These are phyloP conservation scores for Blastobasis adustella DNA, from an alignment of 2,888 invertebrate species.

Conservation along the genomic window DNA sequence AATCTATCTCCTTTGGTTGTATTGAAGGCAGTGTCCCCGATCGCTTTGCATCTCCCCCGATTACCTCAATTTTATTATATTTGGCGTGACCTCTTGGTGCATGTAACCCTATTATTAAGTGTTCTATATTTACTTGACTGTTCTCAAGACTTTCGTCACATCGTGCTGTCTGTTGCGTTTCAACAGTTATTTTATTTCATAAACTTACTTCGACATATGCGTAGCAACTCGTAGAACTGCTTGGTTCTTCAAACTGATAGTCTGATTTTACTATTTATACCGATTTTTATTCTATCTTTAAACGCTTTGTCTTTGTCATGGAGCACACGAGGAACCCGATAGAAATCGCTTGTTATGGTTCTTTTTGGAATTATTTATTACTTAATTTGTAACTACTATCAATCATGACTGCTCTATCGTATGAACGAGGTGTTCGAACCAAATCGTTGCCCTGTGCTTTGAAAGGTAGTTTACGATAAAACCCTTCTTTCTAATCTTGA, in stretches of 20 bases:
- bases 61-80: constrained; percentile 47
- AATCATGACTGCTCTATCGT: neutral
- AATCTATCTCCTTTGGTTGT: constrained; percentile 67
- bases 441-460: constrained; percentile 32
- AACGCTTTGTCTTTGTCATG: constrained; percentile 58
- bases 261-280: constrained; percentile 19
- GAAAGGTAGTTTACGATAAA: constrained; percentile 34
- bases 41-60: constrained; percentile 70
- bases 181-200: constrained; percentile 30
- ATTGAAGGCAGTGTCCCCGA: constrained; percentile 75
- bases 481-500: constrained; percentile 23
- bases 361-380: constrained; percentile 31
- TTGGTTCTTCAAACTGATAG: constrained; percentile 48
- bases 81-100: constrained; percentile 76
- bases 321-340: constrained; percentile 49
- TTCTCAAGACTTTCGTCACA: constrained; percentile 27
- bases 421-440: constrained; percentile 37
- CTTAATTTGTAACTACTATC: constrained; percentile 27
- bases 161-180: constrained; percentile 27
- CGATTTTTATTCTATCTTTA: constrained; percentile 28
- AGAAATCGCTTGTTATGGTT: constrained; percentile 60
- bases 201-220: constrained; percentile 36
- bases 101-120: constrained; percentile 61
- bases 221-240: constrained; percentile 53
- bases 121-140: constrained; percentile 31